A percentile compares a stretch with the other conserved stretches of the same genome.
phyloP scores from a whole-genome alignment of 2,113 vertebrate species.

The Ophiodon elongatus region DNA sequence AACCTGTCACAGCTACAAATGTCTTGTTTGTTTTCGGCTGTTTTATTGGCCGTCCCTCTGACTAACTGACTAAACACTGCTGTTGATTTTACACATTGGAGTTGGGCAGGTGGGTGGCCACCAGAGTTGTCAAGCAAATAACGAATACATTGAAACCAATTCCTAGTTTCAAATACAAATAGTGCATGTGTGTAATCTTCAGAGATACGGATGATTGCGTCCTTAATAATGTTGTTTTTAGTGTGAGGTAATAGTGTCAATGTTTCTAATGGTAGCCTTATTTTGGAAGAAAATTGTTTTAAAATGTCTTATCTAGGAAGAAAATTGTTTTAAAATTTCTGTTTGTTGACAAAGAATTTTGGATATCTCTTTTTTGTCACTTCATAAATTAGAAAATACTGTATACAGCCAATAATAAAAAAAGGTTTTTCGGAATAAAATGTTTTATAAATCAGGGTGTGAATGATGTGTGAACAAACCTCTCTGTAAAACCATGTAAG shows the following conservation, averaged over 20 bases:
- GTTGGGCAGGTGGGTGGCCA: slow-evolving; percentile 22
- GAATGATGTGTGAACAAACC: not conserved
- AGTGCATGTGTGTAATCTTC: not conserved
- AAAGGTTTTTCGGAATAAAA: not conserved
- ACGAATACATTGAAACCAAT: not conserved
- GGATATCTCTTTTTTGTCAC: not conserved
- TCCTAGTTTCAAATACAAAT: not conserved
- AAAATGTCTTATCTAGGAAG: not conserved
- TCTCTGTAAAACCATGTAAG: not conserved
- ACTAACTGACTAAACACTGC: slow-evolving; percentile 63
- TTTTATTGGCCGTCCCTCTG: slow-evolving; percentile 53
- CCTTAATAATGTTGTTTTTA: not conserved
- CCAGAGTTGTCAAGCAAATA: slow-evolving; percentile 34
- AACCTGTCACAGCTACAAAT: slow-evolving; percentile 54
- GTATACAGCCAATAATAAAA: not conserved
- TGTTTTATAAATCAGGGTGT: not conserved
- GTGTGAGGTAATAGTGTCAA: not conserved
- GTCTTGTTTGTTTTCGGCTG: slow-evolving; percentile 53
- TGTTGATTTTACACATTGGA: slow-evolving; percentile 23
- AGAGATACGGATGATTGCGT: not conserved
- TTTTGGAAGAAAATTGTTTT: not conserved
- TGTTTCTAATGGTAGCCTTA: not conserved
- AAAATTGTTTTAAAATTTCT: not conserved
- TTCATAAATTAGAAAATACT: not conserved
- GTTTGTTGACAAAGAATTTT: not conserved